Conservation (phyloP, 2,113 vertebrate genomes). For the Myrmecophaga tridactyla region DNA sequence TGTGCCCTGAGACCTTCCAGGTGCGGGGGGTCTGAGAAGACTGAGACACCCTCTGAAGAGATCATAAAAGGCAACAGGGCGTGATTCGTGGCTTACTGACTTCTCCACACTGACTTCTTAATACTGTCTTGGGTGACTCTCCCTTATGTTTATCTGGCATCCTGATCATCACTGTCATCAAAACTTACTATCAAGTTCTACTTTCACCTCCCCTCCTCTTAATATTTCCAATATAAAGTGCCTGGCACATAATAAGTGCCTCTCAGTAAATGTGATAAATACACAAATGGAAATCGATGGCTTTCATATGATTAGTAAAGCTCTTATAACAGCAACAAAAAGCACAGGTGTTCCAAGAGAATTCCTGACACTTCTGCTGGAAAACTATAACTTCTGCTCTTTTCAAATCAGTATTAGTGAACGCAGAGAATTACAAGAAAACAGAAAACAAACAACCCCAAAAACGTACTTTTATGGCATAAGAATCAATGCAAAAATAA, state of each 20-base stretch:
- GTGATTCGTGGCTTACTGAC: neutral
- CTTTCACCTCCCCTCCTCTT: accelerated
- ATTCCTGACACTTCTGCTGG: neutral
- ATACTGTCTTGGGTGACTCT: neutral
- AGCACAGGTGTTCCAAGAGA: neutral
- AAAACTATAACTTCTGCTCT: neutral
- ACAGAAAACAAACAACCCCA: too few relatives aligned
- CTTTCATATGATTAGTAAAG: accelerated
- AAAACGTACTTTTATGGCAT: neutral
- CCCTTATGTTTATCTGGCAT: accelerated
- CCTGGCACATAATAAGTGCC: neutral
- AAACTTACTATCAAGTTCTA: accelerated
- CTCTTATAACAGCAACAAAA: neutral
- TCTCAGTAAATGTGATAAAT: accelerated
- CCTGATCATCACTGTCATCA: neutral
- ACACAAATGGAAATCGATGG: accelerated
- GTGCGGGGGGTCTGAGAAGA: neutral
- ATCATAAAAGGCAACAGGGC: neutral
- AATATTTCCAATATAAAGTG: accelerated
- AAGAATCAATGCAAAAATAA: neutral
- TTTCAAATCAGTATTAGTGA: neutral
- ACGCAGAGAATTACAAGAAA: neutral
- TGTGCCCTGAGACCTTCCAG: neutral
- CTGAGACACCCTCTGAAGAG: neutral
- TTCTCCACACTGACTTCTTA: accelerated